Evolutionary conservation across 2,797 vertebrate genomes (phyloP).

Genomic region (Zonotrichia albicollis): DNA sequence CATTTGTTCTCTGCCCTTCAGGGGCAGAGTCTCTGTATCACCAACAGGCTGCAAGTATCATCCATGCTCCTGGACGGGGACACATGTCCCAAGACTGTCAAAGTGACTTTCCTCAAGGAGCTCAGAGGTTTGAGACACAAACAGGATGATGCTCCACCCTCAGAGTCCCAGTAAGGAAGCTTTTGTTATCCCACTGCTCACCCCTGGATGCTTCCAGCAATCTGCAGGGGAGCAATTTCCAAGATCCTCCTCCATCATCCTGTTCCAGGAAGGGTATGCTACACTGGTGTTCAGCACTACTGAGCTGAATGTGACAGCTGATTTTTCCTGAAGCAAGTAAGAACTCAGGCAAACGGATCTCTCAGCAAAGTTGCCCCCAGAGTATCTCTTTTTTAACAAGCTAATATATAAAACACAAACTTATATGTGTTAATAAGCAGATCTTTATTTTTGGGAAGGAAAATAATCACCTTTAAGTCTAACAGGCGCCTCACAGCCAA

Average conservation of each 20-base stretch:
- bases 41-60: neutral
- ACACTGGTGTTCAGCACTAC: neutral
- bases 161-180: neutral
- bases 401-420: neutral
- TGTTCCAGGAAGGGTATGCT: neutral
- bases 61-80: neutral
- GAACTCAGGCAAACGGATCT: neutral
- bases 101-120: neutral
- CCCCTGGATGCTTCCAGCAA: neutral
- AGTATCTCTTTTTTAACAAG: neutral
- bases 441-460: neutral
- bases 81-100: neutral
- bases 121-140: neutral
- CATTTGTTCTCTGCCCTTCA: neutral
- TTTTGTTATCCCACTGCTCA: neutral
- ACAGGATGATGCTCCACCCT: neutral
- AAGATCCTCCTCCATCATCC: neutral
- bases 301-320: neutral
- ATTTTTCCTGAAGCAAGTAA: neutral
- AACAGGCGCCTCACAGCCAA: neutral
- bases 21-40: neutral
- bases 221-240: neutral
- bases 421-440: neutral
- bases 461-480: neutral
- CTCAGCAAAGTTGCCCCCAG: neutral